These are phyloP conservation scores for Druceiella hillmani DNA, from an alignment of 2,888 invertebrate species.

Conservation along the genomic window DNA sequence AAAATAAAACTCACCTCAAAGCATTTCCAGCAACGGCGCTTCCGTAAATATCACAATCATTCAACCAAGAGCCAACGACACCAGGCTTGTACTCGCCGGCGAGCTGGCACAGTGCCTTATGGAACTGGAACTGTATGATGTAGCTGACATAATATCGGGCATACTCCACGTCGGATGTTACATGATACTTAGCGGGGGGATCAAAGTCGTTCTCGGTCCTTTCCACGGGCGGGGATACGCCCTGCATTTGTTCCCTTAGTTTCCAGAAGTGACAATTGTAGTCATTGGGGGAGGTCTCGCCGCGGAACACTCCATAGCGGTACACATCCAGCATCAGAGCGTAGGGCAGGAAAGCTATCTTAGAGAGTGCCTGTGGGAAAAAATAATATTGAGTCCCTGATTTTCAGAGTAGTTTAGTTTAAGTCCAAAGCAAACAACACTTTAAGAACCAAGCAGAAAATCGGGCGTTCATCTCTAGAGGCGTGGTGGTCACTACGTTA, in stretches of 20 bases:
- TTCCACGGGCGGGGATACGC: slow-evolving; percentile 56
- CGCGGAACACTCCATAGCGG: slow-evolving; percentile 63
- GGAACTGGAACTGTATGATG: slow-evolving; percentile 83
- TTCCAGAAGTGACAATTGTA: slow-evolving; percentile 66
- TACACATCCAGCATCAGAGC: slow-evolving; percentile 64
- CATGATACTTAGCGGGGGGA: slow-evolving; percentile 64
- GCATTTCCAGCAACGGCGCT: slow-evolving; percentile 64
- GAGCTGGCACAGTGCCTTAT: slow-evolving; percentile 64
- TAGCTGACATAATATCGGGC: slow-evolving; percentile 68
- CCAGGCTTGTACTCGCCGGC: slow-evolving; percentile 65
- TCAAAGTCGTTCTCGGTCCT: slow-evolving; percentile 60
- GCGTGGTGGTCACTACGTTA: too few relatives aligned
- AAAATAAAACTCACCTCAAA: slow-evolving; percentile 38
- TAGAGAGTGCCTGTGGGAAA: slow-evolving; percentile 54
- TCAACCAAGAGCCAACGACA: slow-evolving; percentile 55
- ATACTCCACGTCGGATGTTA: slow-evolving; percentile 59
- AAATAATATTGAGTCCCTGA: background rate
- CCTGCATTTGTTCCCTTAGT: slow-evolving; percentile 54
- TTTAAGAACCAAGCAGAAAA: too few relatives aligned
- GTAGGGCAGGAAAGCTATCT: slow-evolving; percentile 66
- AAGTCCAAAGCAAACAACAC: too few relatives aligned
- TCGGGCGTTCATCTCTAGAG: too few relatives aligned
- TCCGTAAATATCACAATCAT: slow-evolving; percentile 73
- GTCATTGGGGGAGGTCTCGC: slow-evolving; percentile 50
- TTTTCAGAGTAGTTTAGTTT: too few relatives aligned